Base-by-base conservation (phyloP, 2,888 invertebrate genomes). In the Ariolimax columbianus region DNA sequence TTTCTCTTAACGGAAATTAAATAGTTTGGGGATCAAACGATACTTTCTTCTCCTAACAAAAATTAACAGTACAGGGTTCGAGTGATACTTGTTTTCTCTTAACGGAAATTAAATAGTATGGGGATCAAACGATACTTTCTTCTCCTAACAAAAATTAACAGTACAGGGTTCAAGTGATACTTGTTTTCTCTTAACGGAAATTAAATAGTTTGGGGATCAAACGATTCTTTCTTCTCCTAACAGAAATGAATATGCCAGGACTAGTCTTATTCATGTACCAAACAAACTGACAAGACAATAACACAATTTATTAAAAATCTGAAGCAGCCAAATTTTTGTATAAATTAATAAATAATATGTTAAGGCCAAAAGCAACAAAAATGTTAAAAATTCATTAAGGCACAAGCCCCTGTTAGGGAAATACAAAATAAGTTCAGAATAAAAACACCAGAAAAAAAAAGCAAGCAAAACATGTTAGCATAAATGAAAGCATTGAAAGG, bases 381-480 rank as follows among this genome's bases (percentile, higher is more conserved):
- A 33, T 51, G 33, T 75, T 51, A 75, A 75, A 75, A 75, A 51
- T 51, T 51, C 33, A 51, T 75, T 75, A 75, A 75, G 75, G 75
- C 75, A 75, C 75, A 51, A 51, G 7, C 19, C 51, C 75, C 75
- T 30, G 38, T 33, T 7, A 43, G 36, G 66, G 26, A 70, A 55
- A 47, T 40, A 66, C 47, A 77, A 77, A 40, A 72, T 11, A 4
- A 43, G 3, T 55, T 14, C 7, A 23, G 23, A 66, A 83, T 33
- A 77, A 63, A 63, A 63, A 59, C n/a, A n/a, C n/a, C n/a, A n/a
- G n/a, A n/a, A n/a, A n/a, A 36, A 51, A 66, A 82, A 47, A 77
- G 38, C 38, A 63, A 83, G 75, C 78, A 38, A 63, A 59, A 66
- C 33, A 59, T 38, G 55, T 73, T 36, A 38, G 73, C 59, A 51